Conservation (phyloP, 2,888 invertebrate genomes). For the Kryphioiulus occultus region DNA sequence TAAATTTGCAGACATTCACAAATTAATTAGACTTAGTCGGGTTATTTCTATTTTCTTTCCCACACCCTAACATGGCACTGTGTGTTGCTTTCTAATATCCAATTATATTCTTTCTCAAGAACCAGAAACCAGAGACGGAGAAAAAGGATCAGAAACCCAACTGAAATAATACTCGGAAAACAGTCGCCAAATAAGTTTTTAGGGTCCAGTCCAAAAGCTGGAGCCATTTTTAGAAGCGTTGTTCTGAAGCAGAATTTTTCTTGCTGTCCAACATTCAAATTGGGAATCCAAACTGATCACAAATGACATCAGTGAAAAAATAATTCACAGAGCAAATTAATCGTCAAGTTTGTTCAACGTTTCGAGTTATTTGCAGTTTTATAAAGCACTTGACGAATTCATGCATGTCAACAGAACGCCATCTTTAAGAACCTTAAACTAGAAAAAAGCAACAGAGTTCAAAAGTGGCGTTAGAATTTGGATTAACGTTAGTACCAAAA, state of each 20-base stretch:
- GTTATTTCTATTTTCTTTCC: slow-evolving; percentile 35
- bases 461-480: no score
- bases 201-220: not conserved
- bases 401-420: no score
- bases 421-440: no score
- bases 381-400: no score
- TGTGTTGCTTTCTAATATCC: slow-evolving; percentile 3
- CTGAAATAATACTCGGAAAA: not conserved
- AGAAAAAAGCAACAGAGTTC: no score
- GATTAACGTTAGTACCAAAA: no score
- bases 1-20: slow-evolving; percentile 35
- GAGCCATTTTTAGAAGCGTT: not conserved
- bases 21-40: slow-evolving; percentile 30
- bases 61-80: slow-evolving; percentile 31
- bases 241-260: not conserved
- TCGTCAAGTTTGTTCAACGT: not conserved
- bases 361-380: no score
- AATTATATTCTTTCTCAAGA: slow-evolving; percentile 22
- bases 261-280: not conserved
- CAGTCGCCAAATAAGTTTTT: not conserved
- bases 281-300: not conserved
- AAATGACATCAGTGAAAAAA: not conserved
- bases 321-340: not conserved
- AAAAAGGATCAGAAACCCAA: not conserved
- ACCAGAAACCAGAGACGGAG: not conserved